Evolutionary conservation across 2,888 invertebrate species (phyloP), one percentile per base, ranked within the genome.

Genomic region (Colletes collaris): DNA sequence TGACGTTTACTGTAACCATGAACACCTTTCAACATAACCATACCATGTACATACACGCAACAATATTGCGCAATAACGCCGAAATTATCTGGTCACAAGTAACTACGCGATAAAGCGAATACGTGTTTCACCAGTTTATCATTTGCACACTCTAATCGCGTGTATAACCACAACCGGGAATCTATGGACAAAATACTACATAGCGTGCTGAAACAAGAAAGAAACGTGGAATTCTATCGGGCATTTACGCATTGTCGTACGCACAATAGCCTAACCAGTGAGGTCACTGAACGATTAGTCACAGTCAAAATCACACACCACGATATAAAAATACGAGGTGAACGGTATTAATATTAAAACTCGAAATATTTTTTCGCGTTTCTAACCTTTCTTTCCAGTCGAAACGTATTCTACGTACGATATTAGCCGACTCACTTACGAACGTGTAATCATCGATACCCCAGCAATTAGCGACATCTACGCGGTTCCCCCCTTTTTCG

Each of bases 61-160:
- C 79, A 56, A 52, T 68, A 49, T 49, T 64, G 59, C 67, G 46
- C 59, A 60, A 73, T 78, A 72, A 78, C 56, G 60, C 64, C 67
- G 40, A 49, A 78, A 79, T 79, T 60, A 68, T 79, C 73, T 59
- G 44, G 37, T 64, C 67, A 19, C 49, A n/a, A 64, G 46, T 72
- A 64, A 79, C 72, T 68, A 60, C 16, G 37, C 63, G 73, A 78
- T 79, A 79, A 79, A 79, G 79, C 79, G 71, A 50, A 64, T 55
- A 73, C 72, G 55, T 64, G 79, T 79, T 60, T 68, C 60, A 53
- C 63, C 67, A 50, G 52, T 67, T 67, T 78, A 78, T 72, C 79
- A 59, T 64, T 40, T 65, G 53, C 73, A 72, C 65, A 52, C 37
- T 40, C 70, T 77, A 76, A 76, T 68, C 70, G 35, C 78, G 59